Conservation (phyloP, 2,113 vertebrate species). For the Hipposideros armiger region DNA sequence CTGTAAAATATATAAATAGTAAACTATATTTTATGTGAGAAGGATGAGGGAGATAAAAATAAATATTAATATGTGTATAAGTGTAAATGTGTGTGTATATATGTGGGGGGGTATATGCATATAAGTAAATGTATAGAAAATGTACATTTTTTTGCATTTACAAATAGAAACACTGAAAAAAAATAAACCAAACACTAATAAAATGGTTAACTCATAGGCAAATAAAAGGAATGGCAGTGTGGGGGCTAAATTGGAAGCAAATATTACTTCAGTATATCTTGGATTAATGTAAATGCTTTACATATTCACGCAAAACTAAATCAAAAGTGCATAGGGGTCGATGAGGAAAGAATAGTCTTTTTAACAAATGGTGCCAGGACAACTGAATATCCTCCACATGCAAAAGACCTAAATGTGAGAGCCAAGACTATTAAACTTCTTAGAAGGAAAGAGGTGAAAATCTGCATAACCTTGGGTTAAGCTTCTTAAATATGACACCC, state of each 20-base stretch:
- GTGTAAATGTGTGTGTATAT: background rate
- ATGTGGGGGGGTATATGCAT: background rate
- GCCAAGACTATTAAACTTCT: background rate
- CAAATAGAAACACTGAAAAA: slow-evolving; percentile 37
- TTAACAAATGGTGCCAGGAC: background rate
- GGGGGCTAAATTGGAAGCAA: background rate
- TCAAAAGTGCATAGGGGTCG: background rate
- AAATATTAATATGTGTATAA: background rate
- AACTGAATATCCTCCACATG: background rate
- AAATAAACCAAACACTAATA: background rate
- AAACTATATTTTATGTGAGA: background rate
- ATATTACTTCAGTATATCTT: background rate
- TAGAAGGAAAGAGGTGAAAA: slow-evolving; percentile 7
- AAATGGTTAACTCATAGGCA: background rate
- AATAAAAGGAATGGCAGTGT: background rate
- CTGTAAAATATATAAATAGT: background rate
- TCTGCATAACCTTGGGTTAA: background rate
- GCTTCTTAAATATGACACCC: background rate
- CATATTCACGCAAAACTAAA: background rate
- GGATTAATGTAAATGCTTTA: background rate
- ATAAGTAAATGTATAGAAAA: background rate
- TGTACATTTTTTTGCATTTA: background rate
- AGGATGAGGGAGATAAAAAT: background rate
- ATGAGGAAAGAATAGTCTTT: background rate
- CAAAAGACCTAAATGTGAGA: slow-evolving; percentile 15